These are phyloP conservation scores for Agonopterix alstromeriana DNA, from an alignment of 2,888 invertebrate species.

Conservation along the genomic window DNA sequence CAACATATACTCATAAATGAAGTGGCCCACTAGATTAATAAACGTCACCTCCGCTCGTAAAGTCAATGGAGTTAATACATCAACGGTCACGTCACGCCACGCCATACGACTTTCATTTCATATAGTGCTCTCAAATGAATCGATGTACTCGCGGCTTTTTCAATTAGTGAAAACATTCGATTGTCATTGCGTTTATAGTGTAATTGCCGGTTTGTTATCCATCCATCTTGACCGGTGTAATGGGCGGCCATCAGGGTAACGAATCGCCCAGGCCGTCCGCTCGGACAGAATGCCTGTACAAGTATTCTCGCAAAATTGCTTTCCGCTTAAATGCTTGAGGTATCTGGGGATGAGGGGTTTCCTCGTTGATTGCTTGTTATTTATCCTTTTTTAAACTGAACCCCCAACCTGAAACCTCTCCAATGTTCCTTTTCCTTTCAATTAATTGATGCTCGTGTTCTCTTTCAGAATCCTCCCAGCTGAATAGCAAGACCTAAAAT, in stretches of 20 bases:
- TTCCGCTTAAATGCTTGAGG: slow-evolving; percentile 53
- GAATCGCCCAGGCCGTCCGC: slow-evolving; percentile 53
- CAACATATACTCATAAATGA: slow-evolving; percentile 36
- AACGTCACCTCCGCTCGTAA: slow-evolving; percentile 60
- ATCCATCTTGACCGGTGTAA: slow-evolving; percentile 71
- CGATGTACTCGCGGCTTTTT: slow-evolving; percentile 63
- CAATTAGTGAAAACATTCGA: slow-evolving; percentile 73
- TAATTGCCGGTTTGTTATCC: slow-evolving; percentile 72
- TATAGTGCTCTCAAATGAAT: slow-evolving; percentile 69
- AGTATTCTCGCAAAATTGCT: slow-evolving; percentile 53
- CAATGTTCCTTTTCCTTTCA: not conserved
- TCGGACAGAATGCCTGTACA: slow-evolving; percentile 32
- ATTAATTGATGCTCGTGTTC: not conserved
- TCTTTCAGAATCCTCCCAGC: slow-evolving; percentile 5
- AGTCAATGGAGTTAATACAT: slow-evolving; percentile 68
- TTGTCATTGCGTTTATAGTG: slow-evolving; percentile 71
- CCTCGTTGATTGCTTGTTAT: slow-evolving; percentile 36
- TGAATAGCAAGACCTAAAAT: not conserved
- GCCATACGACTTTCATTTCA: slow-evolving; percentile 60
- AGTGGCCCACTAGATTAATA: slow-evolving; percentile 62
- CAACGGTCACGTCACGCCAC: slow-evolving; percentile 58
- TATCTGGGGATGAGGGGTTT: slow-evolving; percentile 43
- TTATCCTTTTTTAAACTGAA: slow-evolving; percentile 3
- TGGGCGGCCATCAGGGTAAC: slow-evolving; percentile 71
- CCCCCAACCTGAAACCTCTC: not conserved